A percentile compares a stretch with the other conserved stretches of the same genome.
Conservation (phyloP, 1,140 invertebrate species). For the Acromyrmex charruanus region DNA sequence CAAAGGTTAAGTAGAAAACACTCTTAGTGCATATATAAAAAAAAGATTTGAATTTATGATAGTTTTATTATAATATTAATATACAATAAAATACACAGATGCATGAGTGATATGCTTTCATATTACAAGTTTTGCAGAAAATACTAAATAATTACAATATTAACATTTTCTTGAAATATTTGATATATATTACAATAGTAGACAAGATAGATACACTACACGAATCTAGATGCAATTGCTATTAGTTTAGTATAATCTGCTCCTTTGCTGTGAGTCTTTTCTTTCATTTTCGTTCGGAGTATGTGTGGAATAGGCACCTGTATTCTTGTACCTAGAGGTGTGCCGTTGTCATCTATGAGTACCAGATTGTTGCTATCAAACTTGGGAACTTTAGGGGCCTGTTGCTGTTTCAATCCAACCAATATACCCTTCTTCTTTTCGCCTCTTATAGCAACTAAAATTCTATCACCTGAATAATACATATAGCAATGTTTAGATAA, state of each 20-base stretch:
- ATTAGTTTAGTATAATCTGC: conserved; percentile 96
- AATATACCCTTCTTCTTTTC: conserved; percentile 98
- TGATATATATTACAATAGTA: conserved; percentile 23
- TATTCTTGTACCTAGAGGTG: conserved; percentile 97
- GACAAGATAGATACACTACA: conserved; percentile 87
- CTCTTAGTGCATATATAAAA: no score
- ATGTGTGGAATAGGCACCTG: conserved; percentile 97
- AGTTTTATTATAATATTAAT: no score
- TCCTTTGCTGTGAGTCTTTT: conserved; percentile 93
- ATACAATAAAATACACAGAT: no score
- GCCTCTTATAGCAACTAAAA: conserved; percentile 98
- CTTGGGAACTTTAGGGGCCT: conserved; percentile 94
- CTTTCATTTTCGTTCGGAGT: conserved; percentile 94
- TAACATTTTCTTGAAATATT: conserved; percentile 28
- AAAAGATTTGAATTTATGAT: no score
- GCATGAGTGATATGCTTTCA: no score
- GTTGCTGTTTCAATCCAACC: conserved; percentile 96
- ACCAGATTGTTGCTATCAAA: conserved; percentile 99
- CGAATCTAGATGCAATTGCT: conserved; percentile 89
- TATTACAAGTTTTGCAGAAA: no score
- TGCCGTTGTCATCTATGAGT: conserved; percentile 97
- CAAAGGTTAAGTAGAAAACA: no score
- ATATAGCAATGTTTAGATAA: not conserved
- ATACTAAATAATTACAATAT: not conserved
- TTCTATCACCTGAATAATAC: conserved; percentile 90